Percentiles rank a stretch among this genome's conserved stretches.
Conservation (phyloP, 2,113 vertebrate species). For the Arizona elegans region DNA sequence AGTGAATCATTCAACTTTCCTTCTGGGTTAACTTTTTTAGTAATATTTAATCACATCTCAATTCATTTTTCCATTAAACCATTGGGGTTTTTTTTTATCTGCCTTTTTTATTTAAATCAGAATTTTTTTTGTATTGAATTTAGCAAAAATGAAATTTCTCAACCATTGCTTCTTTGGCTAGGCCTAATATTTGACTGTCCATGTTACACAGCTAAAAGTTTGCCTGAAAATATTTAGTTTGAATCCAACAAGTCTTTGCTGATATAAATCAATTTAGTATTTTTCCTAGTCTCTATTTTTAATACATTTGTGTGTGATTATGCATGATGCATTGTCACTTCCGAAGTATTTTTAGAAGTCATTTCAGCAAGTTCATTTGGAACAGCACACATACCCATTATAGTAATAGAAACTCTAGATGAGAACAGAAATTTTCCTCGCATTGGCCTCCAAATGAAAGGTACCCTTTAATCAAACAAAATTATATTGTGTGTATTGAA, state of each 20-base stretch:
- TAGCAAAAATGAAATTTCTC: neutral
- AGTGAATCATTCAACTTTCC: neutral
- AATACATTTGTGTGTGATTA: neutral
- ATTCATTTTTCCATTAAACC: neutral
- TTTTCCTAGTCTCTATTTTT: neutral
- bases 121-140: neutral
- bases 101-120: neutral
- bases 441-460: conserved; percentile 7
- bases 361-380: neutral
- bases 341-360: neutral
- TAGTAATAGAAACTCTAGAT: conserved; percentile 56
- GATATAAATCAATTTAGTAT: conserved; percentile 15
- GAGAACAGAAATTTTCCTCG: conserved; percentile 41
- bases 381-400: neutral
- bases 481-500: conserved; percentile 53
- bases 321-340: neutral
- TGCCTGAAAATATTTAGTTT: neutral
- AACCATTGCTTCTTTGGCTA: neutral
- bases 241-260: neutral
- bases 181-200: neutral
- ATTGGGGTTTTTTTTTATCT: neutral
- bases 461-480: conserved; percentile 60
- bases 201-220: neutral
- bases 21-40: neutral
- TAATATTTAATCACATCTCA: neutral